Evolutionary conservation across 2,113 vertebrate genomes (phyloP).

Genomic region (Petrocephalus microphthalmus): DNA sequence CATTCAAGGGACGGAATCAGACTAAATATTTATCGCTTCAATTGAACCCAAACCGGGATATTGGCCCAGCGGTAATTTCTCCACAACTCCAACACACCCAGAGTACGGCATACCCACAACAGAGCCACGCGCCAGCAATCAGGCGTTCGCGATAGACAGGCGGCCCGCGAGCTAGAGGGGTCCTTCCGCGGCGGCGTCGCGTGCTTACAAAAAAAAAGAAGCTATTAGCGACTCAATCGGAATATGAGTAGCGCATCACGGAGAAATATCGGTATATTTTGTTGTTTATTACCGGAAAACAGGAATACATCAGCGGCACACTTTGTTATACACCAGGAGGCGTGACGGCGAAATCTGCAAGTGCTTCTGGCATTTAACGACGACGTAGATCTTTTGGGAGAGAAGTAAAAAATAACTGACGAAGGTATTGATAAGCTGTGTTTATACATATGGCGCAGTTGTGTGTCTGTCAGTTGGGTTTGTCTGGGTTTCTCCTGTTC

Average conservation of each 20-base stretch:
- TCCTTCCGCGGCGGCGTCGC: conserved; percentile 29
- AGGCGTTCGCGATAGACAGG: conserved; percentile 31
- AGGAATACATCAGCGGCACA: neutral
- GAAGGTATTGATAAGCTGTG: neutral
- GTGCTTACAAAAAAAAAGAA: neutral
- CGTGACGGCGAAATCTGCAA: neutral
- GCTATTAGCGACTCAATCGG: neutral
- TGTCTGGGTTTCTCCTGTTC: neutral
- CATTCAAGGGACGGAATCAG: no score
- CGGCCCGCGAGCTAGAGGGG: conserved; percentile 18
- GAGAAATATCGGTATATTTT: neutral
- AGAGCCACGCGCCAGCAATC: neutral
- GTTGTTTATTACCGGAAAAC: neutral
- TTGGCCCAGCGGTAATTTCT: neutral
- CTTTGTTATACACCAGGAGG: neutral
- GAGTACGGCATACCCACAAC: neutral
- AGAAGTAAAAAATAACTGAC: neutral
- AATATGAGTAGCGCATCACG: conserved; percentile 12
- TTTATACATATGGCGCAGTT: neutral
- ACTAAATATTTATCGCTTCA: neutral
- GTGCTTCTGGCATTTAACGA: neutral
- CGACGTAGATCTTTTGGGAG: neutral
- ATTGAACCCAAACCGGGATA: neutral
- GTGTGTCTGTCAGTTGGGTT: neutral
- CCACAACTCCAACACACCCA: neutral